These are phyloP conservation scores for Petromus typicus DNA, from an alignment of 2,113 vertebrate genomes.

Conservation along the genomic window DNA sequence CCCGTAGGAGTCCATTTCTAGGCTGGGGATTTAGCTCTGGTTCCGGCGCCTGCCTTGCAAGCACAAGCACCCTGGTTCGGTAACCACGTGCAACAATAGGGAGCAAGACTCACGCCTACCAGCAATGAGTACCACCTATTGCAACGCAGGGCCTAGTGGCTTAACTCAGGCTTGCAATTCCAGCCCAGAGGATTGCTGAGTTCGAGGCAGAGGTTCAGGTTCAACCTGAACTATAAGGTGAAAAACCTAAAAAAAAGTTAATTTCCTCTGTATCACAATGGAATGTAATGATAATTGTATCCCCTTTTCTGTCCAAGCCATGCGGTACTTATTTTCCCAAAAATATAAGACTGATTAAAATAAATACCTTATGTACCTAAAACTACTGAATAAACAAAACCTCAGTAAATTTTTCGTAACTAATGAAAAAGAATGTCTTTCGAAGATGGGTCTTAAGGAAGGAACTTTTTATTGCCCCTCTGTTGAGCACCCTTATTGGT, in stretches of 20 bases:
- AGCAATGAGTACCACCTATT: too few relatives aligned
- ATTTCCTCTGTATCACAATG: slow-evolving; percentile 28
- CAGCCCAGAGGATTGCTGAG: too few relatives aligned
- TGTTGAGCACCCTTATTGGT: slow-evolving; percentile 2
- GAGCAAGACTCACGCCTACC: too few relatives aligned
- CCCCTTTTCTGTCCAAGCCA: background rate
- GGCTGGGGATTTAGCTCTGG: too few relatives aligned
- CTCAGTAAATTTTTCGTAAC: slow-evolving; percentile 3
- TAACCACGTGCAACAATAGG: too few relatives aligned
- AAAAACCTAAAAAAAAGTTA: background rate
- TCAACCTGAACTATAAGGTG: too few relatives aligned
- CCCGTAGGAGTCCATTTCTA: too few relatives aligned
- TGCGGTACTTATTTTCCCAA: background rate
- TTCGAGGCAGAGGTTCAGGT: too few relatives aligned
- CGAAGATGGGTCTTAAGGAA: background rate
- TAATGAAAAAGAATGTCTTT: slow-evolving; percentile 7
- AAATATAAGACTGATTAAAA: background rate
- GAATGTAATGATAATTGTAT: background rate
- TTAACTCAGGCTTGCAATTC: too few relatives aligned
- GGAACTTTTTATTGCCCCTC: background rate
- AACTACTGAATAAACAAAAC: background rate
- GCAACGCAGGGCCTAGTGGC: too few relatives aligned
- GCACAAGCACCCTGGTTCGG: too few relatives aligned
- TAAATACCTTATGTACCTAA: background rate
- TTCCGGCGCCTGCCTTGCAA: too few relatives aligned